Conservation (phyloP, 2,888 invertebrate species). For the Nymphalis urticae region DNA sequence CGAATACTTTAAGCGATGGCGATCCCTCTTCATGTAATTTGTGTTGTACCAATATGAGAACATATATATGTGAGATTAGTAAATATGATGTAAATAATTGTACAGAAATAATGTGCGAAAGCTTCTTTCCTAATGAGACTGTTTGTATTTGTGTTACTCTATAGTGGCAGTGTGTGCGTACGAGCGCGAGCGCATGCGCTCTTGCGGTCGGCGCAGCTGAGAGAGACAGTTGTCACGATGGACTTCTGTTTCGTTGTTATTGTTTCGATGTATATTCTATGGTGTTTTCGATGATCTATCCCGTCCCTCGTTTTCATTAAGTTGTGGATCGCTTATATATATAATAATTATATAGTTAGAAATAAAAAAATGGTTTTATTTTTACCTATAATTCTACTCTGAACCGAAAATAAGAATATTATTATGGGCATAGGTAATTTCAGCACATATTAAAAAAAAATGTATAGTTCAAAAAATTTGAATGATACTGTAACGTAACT, state of each 20-base stretch:
- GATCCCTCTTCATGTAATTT: conserved; percentile 27
- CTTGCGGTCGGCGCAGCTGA: conserved; percentile 9
- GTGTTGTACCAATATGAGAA: conserved; percentile 14
- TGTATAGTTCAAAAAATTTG: too few relatives aligned
- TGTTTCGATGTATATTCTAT: conserved; percentile 45
- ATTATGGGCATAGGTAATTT: too few relatives aligned
- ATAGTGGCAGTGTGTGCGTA: not conserved
- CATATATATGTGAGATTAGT: conserved; percentile 19
- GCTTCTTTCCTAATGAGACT: conserved; percentile 3
- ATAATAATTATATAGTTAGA: conserved; percentile 55
- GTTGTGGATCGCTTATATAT: conserved; percentile 65
- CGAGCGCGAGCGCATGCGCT: not conserved
- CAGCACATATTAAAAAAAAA: too few relatives aligned
- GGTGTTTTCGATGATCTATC: conserved; percentile 67
- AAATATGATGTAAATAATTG: conserved; percentile 37
- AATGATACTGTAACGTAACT: too few relatives aligned
- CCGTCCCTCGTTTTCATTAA: conserved; percentile 74
- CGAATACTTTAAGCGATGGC: conserved; percentile 25
- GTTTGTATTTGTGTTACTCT: not conserved
- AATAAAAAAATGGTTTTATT: conserved; percentile 37
- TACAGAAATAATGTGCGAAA: conserved; percentile 26
- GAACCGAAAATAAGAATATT: too few relatives aligned
- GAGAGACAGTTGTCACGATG: conserved; percentile 1
- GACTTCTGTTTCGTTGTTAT: conserved; percentile 36
- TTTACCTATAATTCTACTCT: not conserved